Conservation (phyloP, 2,797 vertebrate genomes). For the Lemur catta region DNA sequence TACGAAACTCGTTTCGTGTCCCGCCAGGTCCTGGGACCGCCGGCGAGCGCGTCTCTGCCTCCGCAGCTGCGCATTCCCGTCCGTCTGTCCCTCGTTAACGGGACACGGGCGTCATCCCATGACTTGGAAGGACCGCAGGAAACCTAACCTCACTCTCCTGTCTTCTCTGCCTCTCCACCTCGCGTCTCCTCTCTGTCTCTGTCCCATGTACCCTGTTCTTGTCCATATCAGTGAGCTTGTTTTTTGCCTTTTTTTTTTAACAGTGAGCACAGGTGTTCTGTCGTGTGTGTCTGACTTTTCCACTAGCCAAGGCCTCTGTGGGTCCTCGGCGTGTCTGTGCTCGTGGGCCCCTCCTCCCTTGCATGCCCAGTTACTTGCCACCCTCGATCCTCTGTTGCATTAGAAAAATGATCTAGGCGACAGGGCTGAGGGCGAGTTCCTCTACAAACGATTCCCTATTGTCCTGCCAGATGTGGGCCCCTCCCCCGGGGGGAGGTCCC, state of each 20-base stretch:
- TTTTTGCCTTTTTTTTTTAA: background rate
- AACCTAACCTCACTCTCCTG: background rate
- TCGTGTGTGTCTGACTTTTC: background rate
- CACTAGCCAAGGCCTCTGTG: background rate
- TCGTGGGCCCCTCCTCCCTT: background rate
- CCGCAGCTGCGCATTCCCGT: background rate
- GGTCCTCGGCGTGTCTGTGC: rapidly evolving
- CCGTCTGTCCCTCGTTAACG: background rate
- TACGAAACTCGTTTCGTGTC: background rate
- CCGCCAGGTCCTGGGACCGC: background rate
- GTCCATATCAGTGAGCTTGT: background rate
- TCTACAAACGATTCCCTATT: background rate
- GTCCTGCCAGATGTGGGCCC: background rate
- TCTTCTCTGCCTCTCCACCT: background rate
- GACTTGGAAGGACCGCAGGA: background rate
- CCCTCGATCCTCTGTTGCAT: background rate
- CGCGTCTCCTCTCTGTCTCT: background rate
- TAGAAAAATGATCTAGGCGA: background rate
- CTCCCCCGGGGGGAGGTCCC: background rate
- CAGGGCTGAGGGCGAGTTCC: background rate
- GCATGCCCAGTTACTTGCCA: background rate
- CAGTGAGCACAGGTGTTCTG: background rate
- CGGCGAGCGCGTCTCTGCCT: background rate
- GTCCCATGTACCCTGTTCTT: background rate
- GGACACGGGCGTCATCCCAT: rapidly evolving